Percentiles rank a stretch among this genome's conserved stretches.
These are phyloP conservation scores for Deroplatys truncata DNA, from an alignment of 2,888 invertebrate genomes.

Conservation along the genomic window DNA sequence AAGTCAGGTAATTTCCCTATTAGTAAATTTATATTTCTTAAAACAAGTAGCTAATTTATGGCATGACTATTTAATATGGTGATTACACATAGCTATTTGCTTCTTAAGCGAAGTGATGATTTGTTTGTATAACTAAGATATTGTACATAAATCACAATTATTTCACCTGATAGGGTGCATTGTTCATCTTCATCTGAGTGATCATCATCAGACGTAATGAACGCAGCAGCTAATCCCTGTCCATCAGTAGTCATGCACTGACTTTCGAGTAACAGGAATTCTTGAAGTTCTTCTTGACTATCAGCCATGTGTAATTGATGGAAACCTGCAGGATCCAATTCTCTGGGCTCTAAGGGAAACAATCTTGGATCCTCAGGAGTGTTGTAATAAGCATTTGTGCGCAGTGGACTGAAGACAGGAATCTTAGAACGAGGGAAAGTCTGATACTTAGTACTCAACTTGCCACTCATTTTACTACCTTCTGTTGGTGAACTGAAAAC, in stretches of 20 bases:
- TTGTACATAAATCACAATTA: not conserved
- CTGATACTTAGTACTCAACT: slow-evolving; percentile 37
- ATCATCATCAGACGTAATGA: slow-evolving; percentile 32
- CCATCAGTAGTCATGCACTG: slow-evolving; percentile 50
- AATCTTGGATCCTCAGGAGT: slow-evolving; percentile 34
- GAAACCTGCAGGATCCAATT: slow-evolving; percentile 53
- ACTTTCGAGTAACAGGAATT: slow-evolving; percentile 57
- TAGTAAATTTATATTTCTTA: too few species aligned
- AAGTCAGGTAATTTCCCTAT: too few species aligned
- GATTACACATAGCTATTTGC: too few species aligned
- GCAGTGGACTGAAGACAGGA: slow-evolving; percentile 37
- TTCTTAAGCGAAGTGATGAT: too few species aligned
- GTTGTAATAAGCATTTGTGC: slow-evolving; percentile 26
- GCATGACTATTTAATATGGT: too few species aligned
- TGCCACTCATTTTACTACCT: slow-evolving; percentile 19
- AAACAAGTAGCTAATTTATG: too few species aligned
- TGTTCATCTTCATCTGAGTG: slow-evolving; percentile 31
- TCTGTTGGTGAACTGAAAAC: slow-evolving; percentile 13
- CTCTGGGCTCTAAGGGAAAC: slow-evolving; percentile 55
- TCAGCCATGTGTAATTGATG: slow-evolving; percentile 57
- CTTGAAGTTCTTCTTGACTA: slow-evolving; percentile 58
- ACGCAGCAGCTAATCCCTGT: slow-evolving; percentile 50
- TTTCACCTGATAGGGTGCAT: slow-evolving; percentile 32
- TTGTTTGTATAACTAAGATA: not conserved
- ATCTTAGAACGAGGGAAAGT: slow-evolving; percentile 52